Evolutionary conservation across 2,888 invertebrate genomes (phyloP), one percentile per base, ranked within the genome.

Genomic region (Gastrophysa polygoni): DNA sequence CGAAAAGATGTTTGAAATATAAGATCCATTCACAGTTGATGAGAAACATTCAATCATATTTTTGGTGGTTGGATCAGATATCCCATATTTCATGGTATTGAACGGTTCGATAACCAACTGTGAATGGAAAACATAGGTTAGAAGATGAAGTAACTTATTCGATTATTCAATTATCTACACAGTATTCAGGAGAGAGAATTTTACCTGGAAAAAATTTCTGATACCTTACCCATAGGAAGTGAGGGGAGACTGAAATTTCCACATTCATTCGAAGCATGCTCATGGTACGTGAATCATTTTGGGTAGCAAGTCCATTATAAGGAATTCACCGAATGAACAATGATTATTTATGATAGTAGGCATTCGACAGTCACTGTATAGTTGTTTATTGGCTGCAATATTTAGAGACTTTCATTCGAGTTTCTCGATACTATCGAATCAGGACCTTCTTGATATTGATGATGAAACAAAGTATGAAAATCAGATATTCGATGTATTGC

Each of bases 181-280:
- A 14, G 18, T 46, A 20, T 21, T 14, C 20, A 46, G 8, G 3
- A 18, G 5, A 24, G 24, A 17, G 17, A 43, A 16, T 47, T 29
- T 55, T 60, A 60, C 60, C 60, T 60, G 49, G 16, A 38, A 34
- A 28, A 55, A 61, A 57, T 61, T 61, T 54, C 0, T 18, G 21
- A 21, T 24, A 57, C 8, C 21, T 51, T 50, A 44, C 38, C 48
- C 21, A 49, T 32, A 24, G 4, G 7, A 28, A 32, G 29, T 46
- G 48, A 50, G 11, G 47, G 34, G 51, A 48, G 55, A 32, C 38
- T 17, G 59, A 58, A 32, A 14, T n/a, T 18, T 58, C 71, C 72
- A 71, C 72, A 72, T 73, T 73, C 73, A 73, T 73, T 60, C 73
- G 68, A 63, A 59, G 68, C 72, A 71, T 68, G 68, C 68, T 59